Base-by-base conservation (phyloP, 1,140 invertebrate species). In the Caenorhabditis brenneri region DNA sequence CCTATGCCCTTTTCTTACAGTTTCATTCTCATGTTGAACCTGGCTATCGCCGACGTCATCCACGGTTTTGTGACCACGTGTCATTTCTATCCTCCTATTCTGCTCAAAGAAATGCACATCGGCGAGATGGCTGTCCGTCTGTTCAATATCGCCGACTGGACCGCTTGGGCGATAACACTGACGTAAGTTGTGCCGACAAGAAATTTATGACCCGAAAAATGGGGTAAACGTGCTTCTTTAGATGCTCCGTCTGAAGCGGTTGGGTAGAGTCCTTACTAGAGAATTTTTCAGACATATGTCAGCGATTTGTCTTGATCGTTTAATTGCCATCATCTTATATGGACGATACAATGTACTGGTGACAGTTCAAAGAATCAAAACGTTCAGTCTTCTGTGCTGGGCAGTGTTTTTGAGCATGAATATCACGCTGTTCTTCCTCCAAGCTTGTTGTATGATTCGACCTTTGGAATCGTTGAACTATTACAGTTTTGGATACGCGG, bases 131-230 rank as follows among this genome's bases (percentile, higher is more conserved):
- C 79, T 19, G 82, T 91, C 58, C 84, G 88, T 58, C 78, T 90
- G 22, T 90, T 89, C 82, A 90, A 90, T 74, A 86, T 90, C 12
- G 65, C 91, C 55, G 89, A 90, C 80, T 90, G 89, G 89, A 91
- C 89, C 4, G 89, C 89, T 22, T 90, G 89, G 88, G 86, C 86
- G 51, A 89, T 90, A 31, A 91, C 89, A 22, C 81, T 90, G 36
- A 90, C 89, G 86, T 88, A 86, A 58, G 88, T 60, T 7, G 27
- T 16, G n/a, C 1, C 5, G 36, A 9, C 10, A 51, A 79, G n/a
- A n/a, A 46, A 82, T 84, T 24, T 81, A 79, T 29, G 31, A 49
- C 78, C 42, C 46, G 78, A 16, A 33, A 49, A 79, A 79, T 79
- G 0, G 29, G 78, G 4, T n/a, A 1, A 48, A 31, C 29, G 22